phyloP scores from a whole-genome alignment of 2,888 invertebrate genomes.

The Cinara cedri region DNA sequence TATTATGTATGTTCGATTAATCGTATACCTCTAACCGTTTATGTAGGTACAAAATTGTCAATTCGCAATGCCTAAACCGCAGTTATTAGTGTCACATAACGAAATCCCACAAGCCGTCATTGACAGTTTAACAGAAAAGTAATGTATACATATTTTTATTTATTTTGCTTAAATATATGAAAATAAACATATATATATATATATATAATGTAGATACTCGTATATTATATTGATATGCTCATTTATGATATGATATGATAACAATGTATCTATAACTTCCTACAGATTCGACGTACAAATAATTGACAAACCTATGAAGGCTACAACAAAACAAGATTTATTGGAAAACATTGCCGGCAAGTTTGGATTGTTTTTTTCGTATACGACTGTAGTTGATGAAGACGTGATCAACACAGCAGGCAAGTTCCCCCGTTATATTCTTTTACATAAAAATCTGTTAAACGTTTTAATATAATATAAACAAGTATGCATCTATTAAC shows the following conservation, averaged over 20 bases:
- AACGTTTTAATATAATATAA: no score
- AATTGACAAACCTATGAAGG: neutral
- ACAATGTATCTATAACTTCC: neutral
- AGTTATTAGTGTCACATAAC: constrained; percentile 10
- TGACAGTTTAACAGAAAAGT: constrained; percentile 10
- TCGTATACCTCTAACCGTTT: no score
- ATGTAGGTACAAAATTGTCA: no score
- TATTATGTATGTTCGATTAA: no score
- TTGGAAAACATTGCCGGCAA: neutral
- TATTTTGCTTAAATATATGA: no score
- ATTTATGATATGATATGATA: neutral
- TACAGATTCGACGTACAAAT: constrained; percentile 26
- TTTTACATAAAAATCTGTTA: no score
- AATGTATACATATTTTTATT: neutral
- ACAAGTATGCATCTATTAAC: no score
- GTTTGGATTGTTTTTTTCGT: constrained; percentile 9
- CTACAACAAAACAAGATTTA: neutral
- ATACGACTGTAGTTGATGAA: neutral
- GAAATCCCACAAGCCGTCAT: neutral
- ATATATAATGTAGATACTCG: no score
- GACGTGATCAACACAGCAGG: constrained; percentile 30
- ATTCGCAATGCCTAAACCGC: neutral
- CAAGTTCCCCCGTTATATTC: neutral
- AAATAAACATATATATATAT: no score
- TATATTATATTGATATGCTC: neutral